Percentiles rank a stretch among this genome's conserved stretches.
phyloP scores from a whole-genome alignment of 1,140 invertebrate genomes.

The Chrysomallon squamiferum region DNA sequence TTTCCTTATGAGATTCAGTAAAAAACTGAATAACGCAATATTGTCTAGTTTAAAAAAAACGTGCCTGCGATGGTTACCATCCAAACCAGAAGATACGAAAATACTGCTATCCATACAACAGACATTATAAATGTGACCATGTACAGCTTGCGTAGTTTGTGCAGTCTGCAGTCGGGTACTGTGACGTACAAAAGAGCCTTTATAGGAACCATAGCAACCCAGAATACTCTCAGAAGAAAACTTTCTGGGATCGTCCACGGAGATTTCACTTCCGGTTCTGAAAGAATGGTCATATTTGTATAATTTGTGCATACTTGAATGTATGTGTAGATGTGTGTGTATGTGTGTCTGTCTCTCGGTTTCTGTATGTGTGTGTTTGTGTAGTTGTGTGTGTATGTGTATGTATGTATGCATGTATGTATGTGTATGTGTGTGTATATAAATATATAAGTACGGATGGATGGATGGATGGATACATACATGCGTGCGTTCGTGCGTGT shows the following conservation, averaged over 20 bases:
- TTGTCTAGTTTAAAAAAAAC: too few species aligned
- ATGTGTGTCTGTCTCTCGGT: background rate
- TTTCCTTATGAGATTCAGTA: too few species aligned
- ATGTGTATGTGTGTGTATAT: background rate
- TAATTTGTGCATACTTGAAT: background rate
- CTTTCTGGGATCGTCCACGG: background rate
- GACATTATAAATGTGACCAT: background rate
- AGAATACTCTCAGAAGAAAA: background rate
- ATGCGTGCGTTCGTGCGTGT: background rate
- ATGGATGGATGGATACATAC: background rate
- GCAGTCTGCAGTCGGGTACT: background rate
- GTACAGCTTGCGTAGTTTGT: background rate
- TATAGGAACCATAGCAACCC: background rate
- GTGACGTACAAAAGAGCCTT: background rate
- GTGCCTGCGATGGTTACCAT: constrained; percentile 81
- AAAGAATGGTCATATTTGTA: background rate
- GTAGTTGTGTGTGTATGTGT: background rate
- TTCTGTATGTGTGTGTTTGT: background rate
- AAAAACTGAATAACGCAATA: too few species aligned
- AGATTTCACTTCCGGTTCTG: background rate
- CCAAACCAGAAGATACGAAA: constrained; percentile 90
- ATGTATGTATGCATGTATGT: background rate
- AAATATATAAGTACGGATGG: background rate
- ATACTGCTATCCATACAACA: constrained; percentile 82
- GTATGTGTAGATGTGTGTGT: constrained; percentile 1